Evolutionary conservation across 2,888 invertebrate species (phyloP).

Genomic region (Xanthostigma xanthostigma): DNA sequence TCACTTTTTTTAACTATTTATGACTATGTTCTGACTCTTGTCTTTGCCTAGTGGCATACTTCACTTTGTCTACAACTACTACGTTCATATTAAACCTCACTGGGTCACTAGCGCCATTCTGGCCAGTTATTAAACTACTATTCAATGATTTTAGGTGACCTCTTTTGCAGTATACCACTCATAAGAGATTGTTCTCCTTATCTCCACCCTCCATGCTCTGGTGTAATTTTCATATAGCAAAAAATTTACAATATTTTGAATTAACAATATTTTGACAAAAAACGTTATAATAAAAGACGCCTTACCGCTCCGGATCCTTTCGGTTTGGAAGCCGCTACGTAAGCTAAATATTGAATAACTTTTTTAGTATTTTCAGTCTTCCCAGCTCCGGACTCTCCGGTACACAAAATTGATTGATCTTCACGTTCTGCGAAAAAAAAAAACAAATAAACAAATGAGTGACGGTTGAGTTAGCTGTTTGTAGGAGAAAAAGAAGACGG

Average conservation of each 20-base stretch:
- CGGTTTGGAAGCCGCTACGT: conserved; percentile 95
- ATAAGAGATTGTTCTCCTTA: no score
- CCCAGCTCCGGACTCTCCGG: conserved; percentile 99
- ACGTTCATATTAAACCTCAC: no score
- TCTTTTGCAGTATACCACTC: no score
- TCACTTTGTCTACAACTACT: no score
- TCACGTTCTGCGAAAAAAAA: conserved; percentile 70
- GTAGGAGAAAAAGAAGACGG: no score
- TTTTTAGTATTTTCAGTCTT: conserved; percentile 99
- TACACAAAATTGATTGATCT: conserved; percentile 98
- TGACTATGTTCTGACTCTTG: no score
- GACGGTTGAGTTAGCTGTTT: not conserved
- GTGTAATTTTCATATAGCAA: not conserved
- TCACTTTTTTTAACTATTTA: no score
- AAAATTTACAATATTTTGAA: not conserved
- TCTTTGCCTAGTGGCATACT: no score
- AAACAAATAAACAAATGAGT: conserved; percentile 12
- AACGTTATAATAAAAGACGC: conserved; percentile 11
- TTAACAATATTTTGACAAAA: not conserved
- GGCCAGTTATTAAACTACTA: no score
- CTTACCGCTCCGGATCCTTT: conserved; percentile 80
- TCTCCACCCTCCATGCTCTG: no score
- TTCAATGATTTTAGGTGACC: no score
- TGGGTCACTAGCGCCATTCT: no score
- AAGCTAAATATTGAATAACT: conserved; percentile 99